phyloP scores from a whole-genome alignment of 2,797 vertebrate species.

The Podarcis lilfordi region DNA sequence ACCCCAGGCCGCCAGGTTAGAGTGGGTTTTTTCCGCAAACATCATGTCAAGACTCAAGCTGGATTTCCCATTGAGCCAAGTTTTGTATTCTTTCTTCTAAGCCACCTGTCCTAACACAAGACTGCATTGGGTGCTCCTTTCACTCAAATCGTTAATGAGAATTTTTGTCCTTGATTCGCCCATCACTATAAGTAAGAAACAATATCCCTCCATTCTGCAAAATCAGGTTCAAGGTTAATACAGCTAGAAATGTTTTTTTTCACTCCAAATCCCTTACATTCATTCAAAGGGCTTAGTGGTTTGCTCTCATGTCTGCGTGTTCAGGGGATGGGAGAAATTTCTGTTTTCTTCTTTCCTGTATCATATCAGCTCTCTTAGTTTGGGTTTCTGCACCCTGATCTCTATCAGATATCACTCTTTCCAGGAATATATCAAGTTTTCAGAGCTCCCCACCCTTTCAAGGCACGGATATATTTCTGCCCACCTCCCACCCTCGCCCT shows the following conservation, averaged over 20 bases:
- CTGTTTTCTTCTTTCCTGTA: too few relatives aligned
- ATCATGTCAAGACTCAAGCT: too few relatives aligned
- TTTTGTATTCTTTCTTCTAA: background rate
- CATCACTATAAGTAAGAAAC: background rate
- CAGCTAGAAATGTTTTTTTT: background rate
- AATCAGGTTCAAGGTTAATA: conserved; percentile 1
- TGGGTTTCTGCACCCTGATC: too few relatives aligned
- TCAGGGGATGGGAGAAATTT: too few relatives aligned
- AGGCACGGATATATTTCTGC: background rate
- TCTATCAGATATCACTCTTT: background rate
- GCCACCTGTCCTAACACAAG: background rate
- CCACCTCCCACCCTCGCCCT: too few relatives aligned
- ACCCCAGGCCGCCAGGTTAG: too few relatives aligned
- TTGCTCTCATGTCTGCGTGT: too few relatives aligned
- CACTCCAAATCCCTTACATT: conserved; percentile 12
- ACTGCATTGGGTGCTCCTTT: too few relatives aligned
- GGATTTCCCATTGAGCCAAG: background rate
- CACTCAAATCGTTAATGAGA: too few relatives aligned
- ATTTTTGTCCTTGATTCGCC: background rate
- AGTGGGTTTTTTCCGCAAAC: too few relatives aligned
- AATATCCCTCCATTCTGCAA: background rate
- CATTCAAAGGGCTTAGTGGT: conserved; percentile 13
- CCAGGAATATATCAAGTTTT: background rate
- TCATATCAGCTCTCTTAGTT: background rate
- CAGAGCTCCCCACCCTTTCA: too few relatives aligned